These are phyloP conservation scores for Drosophila repleta DNA, from an alignment of 1,140 invertebrate species.

Conservation along the genomic window DNA sequence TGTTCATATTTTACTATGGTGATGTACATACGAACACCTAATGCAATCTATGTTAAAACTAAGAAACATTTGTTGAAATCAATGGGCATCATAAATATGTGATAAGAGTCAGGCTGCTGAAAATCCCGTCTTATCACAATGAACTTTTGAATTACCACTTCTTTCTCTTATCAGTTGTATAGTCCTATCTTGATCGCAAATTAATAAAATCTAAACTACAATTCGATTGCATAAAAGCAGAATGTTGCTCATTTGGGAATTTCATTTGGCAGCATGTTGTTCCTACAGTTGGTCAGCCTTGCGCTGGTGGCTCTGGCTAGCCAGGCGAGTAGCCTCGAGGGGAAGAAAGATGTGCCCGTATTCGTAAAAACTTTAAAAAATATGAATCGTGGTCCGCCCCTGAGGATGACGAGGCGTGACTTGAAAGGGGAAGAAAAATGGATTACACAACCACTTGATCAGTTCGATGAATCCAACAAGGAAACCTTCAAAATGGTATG, in stretches of 20 bases:
- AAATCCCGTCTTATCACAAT: slow-evolving; percentile 36
- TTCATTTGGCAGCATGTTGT: slow-evolving; percentile 60
- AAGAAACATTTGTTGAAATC: slow-evolving; percentile 1
- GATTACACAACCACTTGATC: slow-evolving; percentile 86
- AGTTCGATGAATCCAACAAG: slow-evolving; percentile 88
- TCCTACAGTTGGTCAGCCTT: slow-evolving; percentile 55
- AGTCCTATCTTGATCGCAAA: slow-evolving; percentile 49
- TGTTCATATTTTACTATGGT: background rate
- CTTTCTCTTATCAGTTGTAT: slow-evolving; percentile 56
- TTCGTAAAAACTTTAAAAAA: slow-evolving; percentile 60
- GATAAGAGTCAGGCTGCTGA: background rate
- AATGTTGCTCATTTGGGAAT: slow-evolving; percentile 2
- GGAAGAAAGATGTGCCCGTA: slow-evolving; percentile 53
- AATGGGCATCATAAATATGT: slow-evolving; percentile 18
- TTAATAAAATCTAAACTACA: slow-evolving; percentile 24
- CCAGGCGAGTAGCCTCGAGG: slow-evolving; percentile 22
- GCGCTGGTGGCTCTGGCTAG: slow-evolving; percentile 32
- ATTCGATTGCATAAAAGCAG: slow-evolving; percentile 38
- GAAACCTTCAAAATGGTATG: slow-evolving; percentile 87
- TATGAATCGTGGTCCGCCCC: slow-evolving; percentile 66
- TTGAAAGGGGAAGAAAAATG: slow-evolving; percentile 49
- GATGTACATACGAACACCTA: background rate
- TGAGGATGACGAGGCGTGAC: slow-evolving; percentile 8
- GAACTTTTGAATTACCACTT: background rate
- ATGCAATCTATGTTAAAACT: background rate